phyloP scores from a whole-genome alignment of 53 echinoderm and acorn worm genomes.

The Crossaster papposus region DNA sequence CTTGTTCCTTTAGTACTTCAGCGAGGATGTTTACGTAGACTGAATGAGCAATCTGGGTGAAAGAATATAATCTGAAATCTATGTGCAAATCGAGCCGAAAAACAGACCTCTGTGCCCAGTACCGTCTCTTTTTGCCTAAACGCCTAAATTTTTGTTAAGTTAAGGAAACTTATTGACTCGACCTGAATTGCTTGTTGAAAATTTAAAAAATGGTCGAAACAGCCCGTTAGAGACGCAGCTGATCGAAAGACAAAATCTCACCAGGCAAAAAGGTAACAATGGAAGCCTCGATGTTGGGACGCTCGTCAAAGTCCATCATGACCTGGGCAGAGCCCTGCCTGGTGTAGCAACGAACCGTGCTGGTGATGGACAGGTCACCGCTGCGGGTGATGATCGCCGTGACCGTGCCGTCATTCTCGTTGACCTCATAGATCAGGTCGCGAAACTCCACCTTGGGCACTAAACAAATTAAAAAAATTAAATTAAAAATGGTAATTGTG shows the following conservation, averaged over 20 bases:
- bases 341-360: slow-evolving; percentile 92
- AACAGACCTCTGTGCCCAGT: too few species aligned
- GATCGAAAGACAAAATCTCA: slow-evolving; percentile 30
- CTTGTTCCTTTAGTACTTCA: too few species aligned
- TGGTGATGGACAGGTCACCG: slow-evolving; percentile 86
- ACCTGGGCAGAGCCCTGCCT: slow-evolving; percentile 98
- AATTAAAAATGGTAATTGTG: too few species aligned
- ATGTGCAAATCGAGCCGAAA: too few species aligned
- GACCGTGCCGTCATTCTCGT: slow-evolving; percentile 88
- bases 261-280: slow-evolving; percentile 93
- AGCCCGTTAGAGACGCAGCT: background rate
- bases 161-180: too few species aligned
- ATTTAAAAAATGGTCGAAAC: too few species aligned
- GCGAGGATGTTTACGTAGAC: too few species aligned
- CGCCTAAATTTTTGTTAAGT: too few species aligned
- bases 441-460: slow-evolving; percentile 98
- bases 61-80: too few species aligned
- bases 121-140: too few species aligned
- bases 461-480: slow-evolving; percentile 17
- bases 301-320: slow-evolving; percentile 99
- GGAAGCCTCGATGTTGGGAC: slow-evolving; percentile 92
- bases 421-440: slow-evolving; percentile 77
- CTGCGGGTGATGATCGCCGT: slow-evolving; percentile 77
- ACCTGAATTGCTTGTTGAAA: too few species aligned
- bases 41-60: too few species aligned